A percentile compares a stretch with the other conserved stretches of the same genome.
phyloP scores from a whole-genome alignment of 2,888 invertebrate species.

The Epinotia bilunana region DNA sequence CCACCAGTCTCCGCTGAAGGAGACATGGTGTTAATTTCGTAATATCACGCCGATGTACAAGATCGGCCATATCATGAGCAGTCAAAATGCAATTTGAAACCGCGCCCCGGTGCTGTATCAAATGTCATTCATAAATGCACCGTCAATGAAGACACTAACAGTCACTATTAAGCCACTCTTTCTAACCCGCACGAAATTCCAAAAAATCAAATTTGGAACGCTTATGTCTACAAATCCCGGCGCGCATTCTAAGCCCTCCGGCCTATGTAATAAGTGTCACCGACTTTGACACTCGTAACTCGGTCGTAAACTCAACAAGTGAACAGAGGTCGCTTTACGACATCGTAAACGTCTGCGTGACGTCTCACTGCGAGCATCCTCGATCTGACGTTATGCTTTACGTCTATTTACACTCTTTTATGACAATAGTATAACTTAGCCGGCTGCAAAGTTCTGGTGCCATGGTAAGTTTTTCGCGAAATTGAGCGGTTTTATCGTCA shows the following conservation, averaged over 20 bases:
- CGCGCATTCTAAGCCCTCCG: conserved; percentile 47
- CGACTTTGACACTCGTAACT: conserved; percentile 50
- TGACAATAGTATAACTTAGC: conserved; percentile 39
- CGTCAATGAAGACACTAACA: background rate
- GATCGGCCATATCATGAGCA: background rate
- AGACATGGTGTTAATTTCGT: too few species aligned
- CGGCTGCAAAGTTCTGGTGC: conserved; percentile 27
- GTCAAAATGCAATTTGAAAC: background rate
- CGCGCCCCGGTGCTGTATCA: background rate
- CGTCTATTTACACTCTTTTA: conserved; percentile 43
- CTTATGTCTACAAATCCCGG: background rate
- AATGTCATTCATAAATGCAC: background rate
- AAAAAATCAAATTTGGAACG: conserved; percentile 22
- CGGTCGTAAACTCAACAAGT: conserved; percentile 76
- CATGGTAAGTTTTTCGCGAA: conserved; percentile 6
- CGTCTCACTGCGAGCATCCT: conserved; percentile 75
- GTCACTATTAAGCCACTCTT: conserved; percentile 2
- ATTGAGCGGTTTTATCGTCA: conserved; percentile 14
- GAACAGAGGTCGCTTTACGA: conserved; percentile 77
- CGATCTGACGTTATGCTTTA: conserved; percentile 40
- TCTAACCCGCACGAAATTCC: conserved; percentile 3
- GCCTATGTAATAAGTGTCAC: conserved; percentile 50
- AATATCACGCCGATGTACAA: background rate
- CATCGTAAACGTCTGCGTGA: conserved; percentile 73
- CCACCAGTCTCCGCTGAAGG: too few species aligned